Conservation (phyloP, 2,888 invertebrate species). For the Idaea straminata region DNA sequence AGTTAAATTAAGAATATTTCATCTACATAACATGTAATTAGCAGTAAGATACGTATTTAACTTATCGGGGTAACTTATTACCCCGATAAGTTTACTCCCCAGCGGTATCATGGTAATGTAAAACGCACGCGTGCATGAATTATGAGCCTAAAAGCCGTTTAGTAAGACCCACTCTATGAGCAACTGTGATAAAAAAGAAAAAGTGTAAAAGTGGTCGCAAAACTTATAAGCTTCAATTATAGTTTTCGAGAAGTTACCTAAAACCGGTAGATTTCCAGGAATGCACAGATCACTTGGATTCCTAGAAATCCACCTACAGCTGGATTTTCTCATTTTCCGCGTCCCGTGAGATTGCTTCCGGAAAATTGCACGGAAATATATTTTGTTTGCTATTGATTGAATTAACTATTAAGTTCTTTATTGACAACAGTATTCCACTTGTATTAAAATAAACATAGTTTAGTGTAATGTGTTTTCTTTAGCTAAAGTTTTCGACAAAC, state of each 20-base stretch:
- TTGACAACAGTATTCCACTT: conserved; percentile 33
- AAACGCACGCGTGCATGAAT: too few species aligned
- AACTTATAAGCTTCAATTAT: too few species aligned
- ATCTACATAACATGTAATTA: too few species aligned
- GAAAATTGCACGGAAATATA: conserved; percentile 60
- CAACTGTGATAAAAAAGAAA: too few species aligned
- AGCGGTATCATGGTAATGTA: too few species aligned
- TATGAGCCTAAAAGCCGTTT: too few species aligned
- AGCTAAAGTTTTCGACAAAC: background rate
- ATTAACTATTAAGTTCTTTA: conserved; percentile 48
- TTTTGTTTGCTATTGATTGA: conserved; percentile 67
- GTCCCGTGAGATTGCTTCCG: conserved; percentile 51
- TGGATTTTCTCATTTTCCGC: conserved; percentile 55
- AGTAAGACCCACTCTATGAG: too few species aligned
- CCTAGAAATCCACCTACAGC: conserved; percentile 35
- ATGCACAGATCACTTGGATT: conserved; percentile 33
- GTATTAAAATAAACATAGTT: conserved; percentile 14
- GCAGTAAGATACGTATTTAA: too few species aligned
- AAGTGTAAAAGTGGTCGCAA: too few species aligned
- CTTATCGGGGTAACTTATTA: too few species aligned
- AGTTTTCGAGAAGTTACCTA: background rate
- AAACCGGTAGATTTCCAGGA: conserved; percentile 25
- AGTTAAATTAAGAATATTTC: too few species aligned
- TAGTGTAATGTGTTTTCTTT: background rate
- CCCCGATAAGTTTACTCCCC: too few species aligned